A percentile compares a stretch with the other conserved stretches of the same genome.
phyloP scores from a whole-genome alignment of 2,888 invertebrate genomes.

The Ophion ellenae region DNA sequence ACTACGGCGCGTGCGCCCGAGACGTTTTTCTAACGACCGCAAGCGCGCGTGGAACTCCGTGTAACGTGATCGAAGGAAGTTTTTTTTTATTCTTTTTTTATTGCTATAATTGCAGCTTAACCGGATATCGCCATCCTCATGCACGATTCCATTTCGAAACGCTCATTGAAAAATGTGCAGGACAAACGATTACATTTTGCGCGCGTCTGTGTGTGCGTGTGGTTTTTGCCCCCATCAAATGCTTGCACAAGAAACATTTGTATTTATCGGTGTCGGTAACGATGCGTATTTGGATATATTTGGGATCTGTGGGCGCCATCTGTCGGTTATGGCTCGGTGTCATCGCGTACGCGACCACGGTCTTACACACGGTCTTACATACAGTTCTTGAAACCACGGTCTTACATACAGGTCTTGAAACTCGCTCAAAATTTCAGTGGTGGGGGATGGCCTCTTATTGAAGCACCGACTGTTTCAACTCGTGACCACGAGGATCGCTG shows the following conservation, averaged over 20 bases:
- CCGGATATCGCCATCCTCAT: not conserved
- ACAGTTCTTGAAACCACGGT: too few relatives aligned
- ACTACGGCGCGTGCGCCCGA: slow-evolving; percentile 7
- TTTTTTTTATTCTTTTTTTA: not conserved
- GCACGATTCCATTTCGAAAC: not conserved
- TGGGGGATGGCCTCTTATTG: too few relatives aligned
- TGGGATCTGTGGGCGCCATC: not conserved
- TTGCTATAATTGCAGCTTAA: not conserved
- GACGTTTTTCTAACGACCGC: not conserved
- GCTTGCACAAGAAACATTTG: not conserved
- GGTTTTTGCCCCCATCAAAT: not conserved
- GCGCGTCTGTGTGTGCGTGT: too few relatives aligned
- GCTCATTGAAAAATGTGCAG: too few relatives aligned
- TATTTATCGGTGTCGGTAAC: not conserved
- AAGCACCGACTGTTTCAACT: too few relatives aligned
- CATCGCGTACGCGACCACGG: too few relatives aligned
- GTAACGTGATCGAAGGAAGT: not conserved
- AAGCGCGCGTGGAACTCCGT: not conserved
- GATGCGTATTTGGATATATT: not conserved
- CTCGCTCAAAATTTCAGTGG: too few relatives aligned
- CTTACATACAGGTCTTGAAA: too few relatives aligned
- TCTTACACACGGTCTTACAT: too few relatives aligned
- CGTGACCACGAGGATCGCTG: too few relatives aligned
- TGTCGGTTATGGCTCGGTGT: not conserved
- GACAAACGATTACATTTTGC: too few relatives aligned